Percentiles rank a stretch among this genome's conserved stretches.
phyloP scores from a whole-genome alignment of 2,888 invertebrate genomes.

The Drosophila colorata region DNA sequence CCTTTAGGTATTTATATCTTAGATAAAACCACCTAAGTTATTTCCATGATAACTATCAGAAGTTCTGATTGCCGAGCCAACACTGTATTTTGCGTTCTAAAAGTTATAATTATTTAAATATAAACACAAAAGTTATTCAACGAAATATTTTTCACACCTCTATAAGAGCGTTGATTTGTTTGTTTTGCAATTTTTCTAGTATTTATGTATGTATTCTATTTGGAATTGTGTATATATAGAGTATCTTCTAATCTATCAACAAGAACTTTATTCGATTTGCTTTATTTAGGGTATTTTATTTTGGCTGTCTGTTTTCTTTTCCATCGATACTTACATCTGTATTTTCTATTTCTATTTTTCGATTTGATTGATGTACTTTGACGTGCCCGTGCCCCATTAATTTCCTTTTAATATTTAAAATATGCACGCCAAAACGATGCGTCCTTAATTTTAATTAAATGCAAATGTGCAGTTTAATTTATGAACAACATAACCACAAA shows the following conservation, averaged over 20 bases:
- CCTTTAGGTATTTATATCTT: no score
- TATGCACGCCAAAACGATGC: slow-evolving; percentile 36
- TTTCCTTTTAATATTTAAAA: slow-evolving; percentile 46
- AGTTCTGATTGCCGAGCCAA: no score
- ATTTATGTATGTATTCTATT: background rate
- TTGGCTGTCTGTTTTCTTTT: slow-evolving; percentile 1
- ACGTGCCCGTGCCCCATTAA: slow-evolving; percentile 70
- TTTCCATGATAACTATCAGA: no score
- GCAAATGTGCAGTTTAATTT: slow-evolving; percentile 63
- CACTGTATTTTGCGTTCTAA: no score
- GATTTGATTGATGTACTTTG: slow-evolving; percentile 72
- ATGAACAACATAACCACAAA: slow-evolving; percentile 13
- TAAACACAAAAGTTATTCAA: no score
- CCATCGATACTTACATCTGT: slow-evolving; percentile 12
- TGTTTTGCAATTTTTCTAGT: background rate
- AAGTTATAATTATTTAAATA: no score
- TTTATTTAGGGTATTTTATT: slow-evolving; percentile 4
- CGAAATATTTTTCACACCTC: no score
- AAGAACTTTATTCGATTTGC: background rate
- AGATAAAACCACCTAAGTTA: no score
- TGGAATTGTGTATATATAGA: background rate
- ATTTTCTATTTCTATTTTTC: slow-evolving; percentile 42
- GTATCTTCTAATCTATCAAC: background rate
- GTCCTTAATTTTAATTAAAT: slow-evolving; percentile 65
- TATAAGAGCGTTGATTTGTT: background rate